Evolutionary conservation across 2,797 vertebrate species (phyloP).

Genomic region (Martes flavigula): DNA sequence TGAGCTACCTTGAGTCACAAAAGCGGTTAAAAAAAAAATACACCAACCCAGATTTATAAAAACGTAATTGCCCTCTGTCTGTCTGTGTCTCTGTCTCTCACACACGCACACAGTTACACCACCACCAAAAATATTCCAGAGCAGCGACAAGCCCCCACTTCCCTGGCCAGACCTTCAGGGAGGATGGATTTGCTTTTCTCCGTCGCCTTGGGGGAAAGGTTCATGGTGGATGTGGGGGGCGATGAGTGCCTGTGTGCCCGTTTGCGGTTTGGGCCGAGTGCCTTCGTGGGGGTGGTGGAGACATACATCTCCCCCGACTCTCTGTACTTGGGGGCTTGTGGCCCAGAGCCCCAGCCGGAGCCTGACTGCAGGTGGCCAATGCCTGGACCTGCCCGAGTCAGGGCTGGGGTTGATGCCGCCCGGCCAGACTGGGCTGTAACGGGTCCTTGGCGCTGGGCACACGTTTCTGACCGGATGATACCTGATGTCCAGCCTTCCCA

Average conservation of each 20-base stretch:
- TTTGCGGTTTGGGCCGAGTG: not conserved
- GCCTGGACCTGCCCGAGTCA: fast-evolving
- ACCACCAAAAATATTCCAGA: not conserved
- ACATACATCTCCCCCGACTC: not conserved
- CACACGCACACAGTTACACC: not conserved
- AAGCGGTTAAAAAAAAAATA: not conserved
- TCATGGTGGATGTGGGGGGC: not conserved
- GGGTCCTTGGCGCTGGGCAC: not conserved
- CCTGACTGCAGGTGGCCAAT: no score
- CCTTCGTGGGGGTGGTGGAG: not conserved
- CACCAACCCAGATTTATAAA: not conserved
- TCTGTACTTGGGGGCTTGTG: not conserved
- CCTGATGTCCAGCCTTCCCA: not conserved
- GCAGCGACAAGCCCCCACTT: not conserved
- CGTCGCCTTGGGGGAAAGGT: not conserved
- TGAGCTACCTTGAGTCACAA: not conserved
- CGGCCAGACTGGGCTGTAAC: not conserved
- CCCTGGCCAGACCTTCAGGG: not conserved
- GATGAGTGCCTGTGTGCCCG: fast-evolving
- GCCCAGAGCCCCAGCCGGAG: not conserved
- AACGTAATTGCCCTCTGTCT: not conserved
- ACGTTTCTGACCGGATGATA: not conserved
- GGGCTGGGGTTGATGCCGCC: not conserved
- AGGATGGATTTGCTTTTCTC: not conserved
- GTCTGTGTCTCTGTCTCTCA: not conserved